Conservation (phyloP, 2,888 invertebrate genomes). For the Synanthedon formicaeformis region DNA sequence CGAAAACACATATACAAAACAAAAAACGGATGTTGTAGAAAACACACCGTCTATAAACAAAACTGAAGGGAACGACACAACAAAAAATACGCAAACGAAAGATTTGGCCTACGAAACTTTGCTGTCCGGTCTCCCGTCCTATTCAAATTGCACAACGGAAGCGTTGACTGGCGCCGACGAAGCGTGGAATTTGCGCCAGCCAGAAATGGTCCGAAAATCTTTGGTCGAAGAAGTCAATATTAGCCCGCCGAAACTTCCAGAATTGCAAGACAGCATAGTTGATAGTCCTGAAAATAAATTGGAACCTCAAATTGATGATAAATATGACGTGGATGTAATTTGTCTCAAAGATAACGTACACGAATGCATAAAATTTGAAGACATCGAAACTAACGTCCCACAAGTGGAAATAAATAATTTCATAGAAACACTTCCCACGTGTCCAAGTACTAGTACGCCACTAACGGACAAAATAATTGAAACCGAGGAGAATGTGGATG, state of each 20-base stretch:
- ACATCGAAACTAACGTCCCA: constrained; percentile 7
- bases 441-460: no score
- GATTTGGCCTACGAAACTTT: constrained; percentile 54
- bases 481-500: no score
- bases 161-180: constrained; percentile 37
- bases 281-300: constrained; percentile 26
- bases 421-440: no score
- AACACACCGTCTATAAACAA: constrained; percentile 37
- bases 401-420: no score
- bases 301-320: constrained; percentile 36
- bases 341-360: constrained; percentile 39
- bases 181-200: constrained; percentile 42
- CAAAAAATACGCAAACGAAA: constrained; percentile 46
- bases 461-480: no score
- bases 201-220: constrained; percentile 46
- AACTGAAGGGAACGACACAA: constrained; percentile 44
- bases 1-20: constrained; percentile 55
- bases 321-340: constrained; percentile 54
- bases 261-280: constrained; percentile 12
- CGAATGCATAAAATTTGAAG: constrained; percentile 17
- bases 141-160: constrained; percentile 53
- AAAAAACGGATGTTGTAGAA: constrained; percentile 32
- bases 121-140: constrained; percentile 46
- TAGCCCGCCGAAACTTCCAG: constrained; percentile 26
- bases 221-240: constrained; percentile 22